phyloP scores from a whole-genome alignment of 2,113 vertebrate species.

The Platanista minor region DNA sequence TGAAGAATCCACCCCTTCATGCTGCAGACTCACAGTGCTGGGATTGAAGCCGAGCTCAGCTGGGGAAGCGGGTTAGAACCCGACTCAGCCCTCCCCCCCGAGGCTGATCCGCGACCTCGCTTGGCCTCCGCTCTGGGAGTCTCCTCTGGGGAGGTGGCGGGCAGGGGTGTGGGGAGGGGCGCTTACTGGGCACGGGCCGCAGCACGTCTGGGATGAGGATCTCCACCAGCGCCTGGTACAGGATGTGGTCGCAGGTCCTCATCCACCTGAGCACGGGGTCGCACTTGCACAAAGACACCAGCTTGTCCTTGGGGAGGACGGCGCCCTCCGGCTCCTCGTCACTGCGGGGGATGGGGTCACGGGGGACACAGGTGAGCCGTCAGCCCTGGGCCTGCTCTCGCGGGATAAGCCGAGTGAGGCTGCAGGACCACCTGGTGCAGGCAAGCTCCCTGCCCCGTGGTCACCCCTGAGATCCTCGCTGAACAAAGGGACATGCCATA shows the following conservation, averaged over 20 bases:
- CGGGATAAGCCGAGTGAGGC: not conserved
- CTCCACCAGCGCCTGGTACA: conserved; percentile 98
- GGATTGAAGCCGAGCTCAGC: not conserved
- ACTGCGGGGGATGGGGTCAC: conserved; percentile 71
- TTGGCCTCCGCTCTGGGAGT: not conserved
- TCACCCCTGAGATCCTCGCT: not conserved
- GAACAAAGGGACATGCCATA: too few relatives aligned
- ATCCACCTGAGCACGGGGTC: conserved; percentile 95
- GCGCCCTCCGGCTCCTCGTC: conserved; percentile 87
- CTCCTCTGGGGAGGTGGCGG: not conserved
- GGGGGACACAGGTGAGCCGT: not conserved
- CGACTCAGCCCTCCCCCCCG: not conserved
- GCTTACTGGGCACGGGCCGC: conserved; percentile 96
- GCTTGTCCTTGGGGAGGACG: conserved; percentile 89
- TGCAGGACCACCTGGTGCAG: not conserved
- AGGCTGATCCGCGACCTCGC: not conserved
- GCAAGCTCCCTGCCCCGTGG: not conserved
- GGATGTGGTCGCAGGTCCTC: conserved; percentile 96
- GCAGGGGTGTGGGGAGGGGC: not conserved
- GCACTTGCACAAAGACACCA: conserved; percentile 91
- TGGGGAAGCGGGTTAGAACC: not conserved
- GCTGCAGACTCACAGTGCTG: not conserved
- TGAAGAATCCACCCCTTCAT: too few relatives aligned
- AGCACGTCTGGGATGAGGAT: conserved; percentile 97
- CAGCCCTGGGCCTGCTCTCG: not conserved